A percentile compares a stretch with the other conserved stretches of the same genome.
These are phyloP conservation scores for Escarpia spicata DNA, from an alignment of 2,888 invertebrate genomes.

Conservation along the genomic window DNA sequence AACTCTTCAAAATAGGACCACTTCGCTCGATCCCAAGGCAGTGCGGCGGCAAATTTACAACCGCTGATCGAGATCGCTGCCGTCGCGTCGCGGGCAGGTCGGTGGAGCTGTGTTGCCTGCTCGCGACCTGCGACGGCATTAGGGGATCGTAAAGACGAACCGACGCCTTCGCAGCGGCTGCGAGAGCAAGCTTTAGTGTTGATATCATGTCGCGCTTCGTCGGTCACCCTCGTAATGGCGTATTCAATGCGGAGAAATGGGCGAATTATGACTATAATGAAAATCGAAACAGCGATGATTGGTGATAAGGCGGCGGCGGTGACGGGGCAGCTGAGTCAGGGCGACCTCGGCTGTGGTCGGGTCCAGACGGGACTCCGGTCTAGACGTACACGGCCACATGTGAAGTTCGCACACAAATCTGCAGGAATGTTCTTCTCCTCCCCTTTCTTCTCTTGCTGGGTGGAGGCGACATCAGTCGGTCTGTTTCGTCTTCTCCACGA, in stretches of 20 bases:
- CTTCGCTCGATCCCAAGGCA: not conserved
- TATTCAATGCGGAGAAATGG: not conserved
- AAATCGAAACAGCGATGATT: not conserved
- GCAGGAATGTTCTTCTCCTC: not conserved
- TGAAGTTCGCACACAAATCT: not conserved
- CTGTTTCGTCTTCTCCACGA: too few relatives aligned
- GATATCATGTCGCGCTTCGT: not conserved
- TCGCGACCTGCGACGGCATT: not conserved
- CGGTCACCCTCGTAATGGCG: not conserved
- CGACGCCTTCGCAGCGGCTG: not conserved
- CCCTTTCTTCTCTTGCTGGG: too few relatives aligned
- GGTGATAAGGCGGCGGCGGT: not conserved
- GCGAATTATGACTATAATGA: conserved; percentile 9
- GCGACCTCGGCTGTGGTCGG: not conserved
- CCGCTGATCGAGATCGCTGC: not conserved
- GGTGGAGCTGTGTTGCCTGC: not conserved
- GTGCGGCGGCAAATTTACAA: not conserved
- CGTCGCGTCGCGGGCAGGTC: not conserved
- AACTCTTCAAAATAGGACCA: not conserved
- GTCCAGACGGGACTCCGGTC: not conserved
- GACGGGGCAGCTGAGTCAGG: not conserved
- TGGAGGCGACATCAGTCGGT: too few relatives aligned
- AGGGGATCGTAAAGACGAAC: not conserved
- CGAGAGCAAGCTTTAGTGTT: not conserved
- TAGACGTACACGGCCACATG: not conserved